These are phyloP conservation scores for Macquaria ambigua DNA, from an alignment of 2,113 vertebrate genomes.

Conservation along the genomic window DNA sequence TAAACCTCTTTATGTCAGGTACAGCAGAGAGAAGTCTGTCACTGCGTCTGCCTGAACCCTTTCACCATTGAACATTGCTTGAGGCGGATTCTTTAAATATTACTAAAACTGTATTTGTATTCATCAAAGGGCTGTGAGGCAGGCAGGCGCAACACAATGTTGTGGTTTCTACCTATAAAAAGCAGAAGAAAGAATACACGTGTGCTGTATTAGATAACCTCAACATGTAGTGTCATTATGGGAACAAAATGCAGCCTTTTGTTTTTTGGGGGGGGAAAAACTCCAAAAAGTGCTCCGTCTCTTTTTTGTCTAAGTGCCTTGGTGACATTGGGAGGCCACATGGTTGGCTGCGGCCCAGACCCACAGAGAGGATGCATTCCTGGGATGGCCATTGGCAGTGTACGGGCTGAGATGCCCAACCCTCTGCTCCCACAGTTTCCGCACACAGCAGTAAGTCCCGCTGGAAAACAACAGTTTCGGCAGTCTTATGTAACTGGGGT, in stretches of 20 bases:
- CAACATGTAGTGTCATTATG: slow-evolving; percentile 49
- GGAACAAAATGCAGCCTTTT: slow-evolving; percentile 67
- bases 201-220: slow-evolving; percentile 62
- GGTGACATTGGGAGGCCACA: slow-evolving; percentile 80
- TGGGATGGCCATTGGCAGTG: slow-evolving; percentile 74
- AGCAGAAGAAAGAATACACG: slow-evolving; percentile 48
- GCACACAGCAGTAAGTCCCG: slow-evolving; percentile 61
- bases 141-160: slow-evolving; percentile 39
- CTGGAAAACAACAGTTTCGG: slow-evolving; percentile 70
- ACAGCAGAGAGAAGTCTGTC: slow-evolving; percentile 74
- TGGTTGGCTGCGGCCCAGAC: slow-evolving; percentile 78
- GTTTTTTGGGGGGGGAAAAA: slow-evolving; percentile 30
- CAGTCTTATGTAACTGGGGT: slow-evolving; percentile 70
- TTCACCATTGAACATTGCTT: slow-evolving; percentile 54
- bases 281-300: slow-evolving; percentile 36
- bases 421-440: slow-evolving; percentile 68
- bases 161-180: slow-evolving; percentile 62
- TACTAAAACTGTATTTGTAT: slow-evolving; percentile 72
- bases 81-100: slow-evolving; percentile 73
- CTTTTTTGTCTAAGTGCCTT: slow-evolving; percentile 50
- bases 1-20: slow-evolving; percentile 82
- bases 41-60: slow-evolving; percentile 65
- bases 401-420: slow-evolving; percentile 62
- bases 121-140: slow-evolving; percentile 70
- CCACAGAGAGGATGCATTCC: slow-evolving; percentile 78